phyloP scores from a whole-genome alignment of 2,113 vertebrate genomes.

The Cottus gobio region DNA sequence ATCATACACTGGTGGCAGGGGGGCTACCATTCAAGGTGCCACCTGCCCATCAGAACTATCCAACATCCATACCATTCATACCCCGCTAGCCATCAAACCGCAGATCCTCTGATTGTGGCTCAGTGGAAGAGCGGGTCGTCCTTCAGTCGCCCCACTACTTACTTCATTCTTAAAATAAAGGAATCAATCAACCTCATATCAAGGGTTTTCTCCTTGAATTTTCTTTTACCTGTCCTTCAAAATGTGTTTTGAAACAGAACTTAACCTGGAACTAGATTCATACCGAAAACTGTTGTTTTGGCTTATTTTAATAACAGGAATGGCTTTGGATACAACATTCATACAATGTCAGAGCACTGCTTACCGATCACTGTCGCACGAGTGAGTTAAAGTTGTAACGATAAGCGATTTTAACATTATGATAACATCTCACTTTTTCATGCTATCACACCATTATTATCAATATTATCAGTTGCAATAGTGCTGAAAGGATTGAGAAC shows the following conservation, averaged over 20 bases:
- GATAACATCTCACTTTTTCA: not conserved
- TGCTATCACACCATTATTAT: not conserved
- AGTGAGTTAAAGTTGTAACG: not conserved
- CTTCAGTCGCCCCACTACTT: not conserved
- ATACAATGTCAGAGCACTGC: not conserved
- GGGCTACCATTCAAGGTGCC: not conserved
- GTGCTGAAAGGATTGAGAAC: not conserved
- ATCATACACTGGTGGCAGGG: no score
- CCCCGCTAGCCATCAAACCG: not conserved
- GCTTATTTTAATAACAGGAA: not conserved
- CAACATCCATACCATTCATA: not conserved
- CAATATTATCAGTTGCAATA: not conserved
- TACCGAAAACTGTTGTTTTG: not conserved
- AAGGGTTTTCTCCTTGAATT: not conserved
- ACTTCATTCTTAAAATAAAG: not conserved
- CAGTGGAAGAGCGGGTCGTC: no score
- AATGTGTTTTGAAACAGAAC: not conserved
- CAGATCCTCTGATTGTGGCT: not conserved
- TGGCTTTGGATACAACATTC: conserved; percentile 2
- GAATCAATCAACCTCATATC: not conserved
- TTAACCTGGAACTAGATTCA: not conserved
- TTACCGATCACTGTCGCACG: not conserved
- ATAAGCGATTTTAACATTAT: not conserved
- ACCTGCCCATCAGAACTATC: not conserved
- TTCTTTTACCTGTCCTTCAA: not conserved